Evolutionary conservation across 1,140 invertebrate species (phyloP).

Genomic region (Cyclargus thomasi): DNA sequence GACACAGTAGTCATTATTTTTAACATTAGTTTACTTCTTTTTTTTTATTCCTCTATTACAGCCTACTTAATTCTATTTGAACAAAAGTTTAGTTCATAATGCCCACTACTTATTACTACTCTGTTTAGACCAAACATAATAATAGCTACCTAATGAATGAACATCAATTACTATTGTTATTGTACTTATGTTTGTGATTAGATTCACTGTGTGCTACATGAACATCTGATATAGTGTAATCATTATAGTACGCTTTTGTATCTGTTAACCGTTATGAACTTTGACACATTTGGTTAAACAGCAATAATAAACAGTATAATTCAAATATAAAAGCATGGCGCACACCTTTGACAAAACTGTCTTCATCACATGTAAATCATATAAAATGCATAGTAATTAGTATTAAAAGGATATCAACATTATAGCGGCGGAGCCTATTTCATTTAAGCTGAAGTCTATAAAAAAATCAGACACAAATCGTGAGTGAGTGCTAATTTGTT

Average conservation of each 20-base stretch:
- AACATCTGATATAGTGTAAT: slow-evolving; percentile 5
- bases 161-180: neutral
- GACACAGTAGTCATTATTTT: slow-evolving; percentile 4
- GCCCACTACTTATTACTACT: neutral
- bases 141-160: slow-evolving; percentile 8
- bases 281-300: neutral
- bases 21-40: neutral
- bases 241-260: neutral
- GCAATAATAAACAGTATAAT: too few relatives aligned
- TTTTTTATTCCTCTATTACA: too few relatives aligned
- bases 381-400: too few relatives aligned
- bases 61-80: too few relatives aligned
- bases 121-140: neutral
- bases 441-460: too few relatives aligned
- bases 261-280: neutral
- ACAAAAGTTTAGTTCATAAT: too few relatives aligned
- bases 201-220: slow-evolving; percentile 10
- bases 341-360: too few relatives aligned
- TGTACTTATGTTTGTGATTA: slow-evolving; percentile 10
- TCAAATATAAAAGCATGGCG: too few relatives aligned
- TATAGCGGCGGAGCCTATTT: neutral
- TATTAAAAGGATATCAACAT: neutral
- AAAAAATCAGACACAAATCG: too few relatives aligned
- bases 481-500: too few relatives aligned
- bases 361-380: too few relatives aligned